phyloP scores from a whole-genome alignment of 2,113 vertebrate species.

The Hypanus sabinus region DNA sequence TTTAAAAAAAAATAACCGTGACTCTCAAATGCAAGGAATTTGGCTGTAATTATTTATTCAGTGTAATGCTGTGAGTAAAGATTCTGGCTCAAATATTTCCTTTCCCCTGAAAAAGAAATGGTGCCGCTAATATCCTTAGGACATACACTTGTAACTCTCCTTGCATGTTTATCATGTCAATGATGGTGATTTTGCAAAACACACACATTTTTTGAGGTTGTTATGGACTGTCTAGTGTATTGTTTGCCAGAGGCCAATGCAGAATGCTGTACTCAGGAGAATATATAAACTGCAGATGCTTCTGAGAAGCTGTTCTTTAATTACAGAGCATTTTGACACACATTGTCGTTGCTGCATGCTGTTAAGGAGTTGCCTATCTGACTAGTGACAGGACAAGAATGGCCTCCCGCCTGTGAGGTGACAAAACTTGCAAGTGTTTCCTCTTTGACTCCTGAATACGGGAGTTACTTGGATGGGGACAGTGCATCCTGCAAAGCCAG shows the following conservation, averaged over 20 bases:
- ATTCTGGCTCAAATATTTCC: slow-evolving; percentile 36
- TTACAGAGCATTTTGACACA: slow-evolving; percentile 56
- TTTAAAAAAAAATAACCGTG: neutral
- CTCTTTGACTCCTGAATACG: neutral
- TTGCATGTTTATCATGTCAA: slow-evolving; percentile 67
- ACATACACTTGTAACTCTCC: slow-evolving; percentile 43
- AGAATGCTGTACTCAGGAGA: slow-evolving; percentile 54
- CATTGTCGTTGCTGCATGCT: slow-evolving; percentile 47
- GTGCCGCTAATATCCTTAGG: slow-evolving; percentile 29
- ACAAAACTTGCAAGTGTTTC: slow-evolving; percentile 1
- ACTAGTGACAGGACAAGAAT: slow-evolving; percentile 39
- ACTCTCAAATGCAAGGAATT: neutral
- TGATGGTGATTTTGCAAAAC: slow-evolving; percentile 72
- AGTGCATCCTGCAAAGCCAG: neutral
- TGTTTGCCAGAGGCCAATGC: slow-evolving; percentile 57
- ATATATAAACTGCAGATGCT: slow-evolving; percentile 47
- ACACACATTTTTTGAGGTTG: slow-evolving; percentile 59
- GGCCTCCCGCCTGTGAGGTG: slow-evolving; percentile 33
- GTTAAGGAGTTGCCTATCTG: slow-evolving; percentile 41
- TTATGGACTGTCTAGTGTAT: slow-evolving; percentile 39
- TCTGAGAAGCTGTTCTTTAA: slow-evolving; percentile 56
- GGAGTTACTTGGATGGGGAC: neutral
- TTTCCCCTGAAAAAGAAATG: neutral
- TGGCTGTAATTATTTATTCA: neutral
- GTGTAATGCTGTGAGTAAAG: neutral